Evolutionary conservation across 2,113 vertebrate genomes (phyloP), one percentile per base, ranked within the genome.

Genomic region (Nesoenas mayeri): DNA sequence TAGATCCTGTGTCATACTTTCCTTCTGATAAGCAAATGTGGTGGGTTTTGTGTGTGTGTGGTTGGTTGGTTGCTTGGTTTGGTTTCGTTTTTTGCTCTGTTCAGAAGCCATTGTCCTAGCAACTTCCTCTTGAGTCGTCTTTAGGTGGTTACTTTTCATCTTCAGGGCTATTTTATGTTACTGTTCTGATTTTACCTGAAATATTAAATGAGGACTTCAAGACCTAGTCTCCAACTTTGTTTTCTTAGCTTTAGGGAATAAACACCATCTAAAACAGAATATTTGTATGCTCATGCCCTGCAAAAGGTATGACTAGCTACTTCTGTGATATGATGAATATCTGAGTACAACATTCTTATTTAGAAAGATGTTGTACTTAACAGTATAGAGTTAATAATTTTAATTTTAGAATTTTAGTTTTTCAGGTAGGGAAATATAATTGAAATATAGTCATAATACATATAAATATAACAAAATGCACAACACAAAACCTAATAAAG

Each of bases 41-140:
- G 17, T 29, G 3, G 4, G 0, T 67, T 67, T 16, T 44, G 34
- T 44, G 42, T 42, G 42, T 44, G 42, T 47, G 18, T 47, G 18
- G 44, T 44, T 47, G 44, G 18, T 47, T 89, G 22, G 6, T 51
- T 25, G 24, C 19, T 42, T 34, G 44, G 17, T 22, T 13, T 21
- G 11, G 50, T 12, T 48, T 54, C 16, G 15, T 60, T 51, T 89
- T 89, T 82, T 3, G 26, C 34, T 80, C 42, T 77, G 5, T 79
- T 89, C 79, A 56, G 81, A 87, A 89, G n/a, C 65, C 53, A 93
- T 85, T 93, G 92, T 84, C 83, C 88, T 91, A 91, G 80, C 88
- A 96, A 72, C 88, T 93, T 93, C 22, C 57, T 73, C 80, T 74
- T 65, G 26, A 79, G 65, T 53, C 4, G 0, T 80, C 58, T 88